A percentile compares a stretch with the other conserved stretches of the same genome.
phyloP scores from a whole-genome alignment of 2,797 vertebrate species.

The Brachyalestes nurse region DNA sequence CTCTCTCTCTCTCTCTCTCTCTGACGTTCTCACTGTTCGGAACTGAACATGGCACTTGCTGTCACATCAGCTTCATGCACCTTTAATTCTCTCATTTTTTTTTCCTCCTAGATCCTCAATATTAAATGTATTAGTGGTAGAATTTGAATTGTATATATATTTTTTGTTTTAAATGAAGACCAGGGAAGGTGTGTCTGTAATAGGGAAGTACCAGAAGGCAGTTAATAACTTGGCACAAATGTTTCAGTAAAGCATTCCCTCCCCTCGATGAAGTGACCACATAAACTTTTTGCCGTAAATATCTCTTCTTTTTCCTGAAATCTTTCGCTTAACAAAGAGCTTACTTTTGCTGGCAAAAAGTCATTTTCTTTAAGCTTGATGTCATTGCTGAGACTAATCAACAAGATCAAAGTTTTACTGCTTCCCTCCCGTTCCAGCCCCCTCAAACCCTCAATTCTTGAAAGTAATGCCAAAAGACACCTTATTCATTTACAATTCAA shows the following conservation, averaged over 20 bases:
- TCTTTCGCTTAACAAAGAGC: slow-evolving; percentile 46
- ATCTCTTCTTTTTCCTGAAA: slow-evolving; percentile 32
- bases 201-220: slow-evolving; percentile 76
- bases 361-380: slow-evolving; percentile 38
- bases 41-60: slow-evolving; percentile 93
- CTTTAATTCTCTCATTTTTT: slow-evolving; percentile 82
- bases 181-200: slow-evolving; percentile 61
- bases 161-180: slow-evolving; percentile 73
- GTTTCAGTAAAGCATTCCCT: slow-evolving; percentile 57
- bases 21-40: slow-evolving; percentile 84
- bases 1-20: slow-evolving; percentile 46
- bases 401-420: slow-evolving; percentile 38
- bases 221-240: slow-evolving; percentile 78
- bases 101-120: slow-evolving; percentile 87
- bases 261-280: slow-evolving; percentile 50
- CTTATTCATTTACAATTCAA: slow-evolving; percentile 32
- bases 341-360: slow-evolving; percentile 58
- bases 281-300: slow-evolving; percentile 18
- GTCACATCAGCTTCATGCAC: slow-evolving; percentile 94
- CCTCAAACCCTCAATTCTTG: slow-evolving; percentile 1
- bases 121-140: slow-evolving; percentile 87
- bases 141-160: slow-evolving; percentile 83
- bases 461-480: slow-evolving; percentile 59
- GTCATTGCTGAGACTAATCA: slow-evolving; percentile 46
- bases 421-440: slow-evolving; percentile 2